Conservation (phyloP, 2,113 vertebrate species). For the Eretmodus cyanostictus region DNA sequence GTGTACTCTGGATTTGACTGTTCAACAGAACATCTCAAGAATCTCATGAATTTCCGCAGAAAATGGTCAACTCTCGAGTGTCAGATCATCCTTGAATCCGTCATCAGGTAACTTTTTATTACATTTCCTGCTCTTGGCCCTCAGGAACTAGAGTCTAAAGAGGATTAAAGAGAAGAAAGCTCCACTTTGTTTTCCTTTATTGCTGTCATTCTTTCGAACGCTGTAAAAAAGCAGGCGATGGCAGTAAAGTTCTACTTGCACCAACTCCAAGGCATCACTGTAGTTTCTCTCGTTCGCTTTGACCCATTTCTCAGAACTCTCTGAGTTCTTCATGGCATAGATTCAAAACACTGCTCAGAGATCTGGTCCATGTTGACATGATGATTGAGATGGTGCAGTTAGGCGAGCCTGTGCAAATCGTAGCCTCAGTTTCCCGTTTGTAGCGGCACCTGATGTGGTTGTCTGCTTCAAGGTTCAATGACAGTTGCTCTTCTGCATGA, state of each 20-base stretch:
- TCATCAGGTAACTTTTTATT: not conserved
- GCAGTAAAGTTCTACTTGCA: not conserved
- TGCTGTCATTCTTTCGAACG: not conserved
- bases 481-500: not conserved
- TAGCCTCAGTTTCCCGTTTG: not conserved
- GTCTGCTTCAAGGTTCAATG: not conserved
- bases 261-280: not conserved
- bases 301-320: fast-evolving
- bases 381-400: not conserved
- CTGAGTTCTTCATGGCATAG: not conserved
- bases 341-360: not conserved
- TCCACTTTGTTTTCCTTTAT: not conserved
- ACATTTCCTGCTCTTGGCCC: not conserved
- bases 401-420: not conserved
- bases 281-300: not conserved
- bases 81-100: not conserved
- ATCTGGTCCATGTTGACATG: not conserved
- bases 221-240: not conserved
- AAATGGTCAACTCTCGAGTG: not conserved
- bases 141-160: not conserved
- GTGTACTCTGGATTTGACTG: not conserved
- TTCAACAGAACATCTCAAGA: not conserved
- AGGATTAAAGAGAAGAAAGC: not conserved
- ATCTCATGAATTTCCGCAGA: not conserved
- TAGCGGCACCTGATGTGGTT: not conserved